Evolutionary conservation across 1,140 invertebrate species (phyloP).

Genomic region (Laupala kohalensis): DNA sequence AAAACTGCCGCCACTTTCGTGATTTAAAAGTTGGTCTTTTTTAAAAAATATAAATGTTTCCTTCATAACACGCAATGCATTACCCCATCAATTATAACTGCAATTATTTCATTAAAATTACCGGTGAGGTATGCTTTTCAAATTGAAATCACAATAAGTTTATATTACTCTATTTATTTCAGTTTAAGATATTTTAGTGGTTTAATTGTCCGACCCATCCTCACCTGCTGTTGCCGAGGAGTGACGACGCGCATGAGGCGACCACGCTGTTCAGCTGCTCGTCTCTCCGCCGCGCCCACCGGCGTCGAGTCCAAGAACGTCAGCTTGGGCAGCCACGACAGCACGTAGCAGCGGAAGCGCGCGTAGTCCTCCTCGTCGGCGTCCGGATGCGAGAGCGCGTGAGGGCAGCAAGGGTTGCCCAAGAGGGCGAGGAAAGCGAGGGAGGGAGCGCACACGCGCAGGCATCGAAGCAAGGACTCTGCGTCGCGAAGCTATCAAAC

Average conservation of each 20-base stretch:
- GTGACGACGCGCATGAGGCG: not conserved
- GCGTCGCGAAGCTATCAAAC: not conserved
- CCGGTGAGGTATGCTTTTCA: too few species aligned
- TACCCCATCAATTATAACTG: too few species aligned
- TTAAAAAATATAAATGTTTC: too few species aligned
- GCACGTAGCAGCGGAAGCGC: not conserved
- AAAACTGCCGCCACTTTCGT: too few species aligned
- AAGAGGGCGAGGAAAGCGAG: not conserved
- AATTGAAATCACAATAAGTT: too few species aligned
- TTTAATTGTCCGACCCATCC: too few species aligned
- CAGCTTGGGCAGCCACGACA: not conserved
- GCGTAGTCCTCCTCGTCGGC: not conserved
- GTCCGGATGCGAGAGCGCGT: not conserved
- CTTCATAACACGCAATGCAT: too few species aligned
- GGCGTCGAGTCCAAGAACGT: not conserved
- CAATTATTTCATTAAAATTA: too few species aligned
- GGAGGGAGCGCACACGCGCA: not conserved
- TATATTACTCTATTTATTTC: too few species aligned
- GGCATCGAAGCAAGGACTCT: not conserved
- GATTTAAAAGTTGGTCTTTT: too few species aligned
- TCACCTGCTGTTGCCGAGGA: too few species aligned
- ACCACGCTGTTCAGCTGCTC: not conserved
- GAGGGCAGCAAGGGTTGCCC: not conserved
- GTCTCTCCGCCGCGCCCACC: not conserved
- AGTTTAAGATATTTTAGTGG: too few species aligned